Base-by-base conservation (phyloP, 2,113 vertebrate genomes). In the Narcine bancroftii region DNA sequence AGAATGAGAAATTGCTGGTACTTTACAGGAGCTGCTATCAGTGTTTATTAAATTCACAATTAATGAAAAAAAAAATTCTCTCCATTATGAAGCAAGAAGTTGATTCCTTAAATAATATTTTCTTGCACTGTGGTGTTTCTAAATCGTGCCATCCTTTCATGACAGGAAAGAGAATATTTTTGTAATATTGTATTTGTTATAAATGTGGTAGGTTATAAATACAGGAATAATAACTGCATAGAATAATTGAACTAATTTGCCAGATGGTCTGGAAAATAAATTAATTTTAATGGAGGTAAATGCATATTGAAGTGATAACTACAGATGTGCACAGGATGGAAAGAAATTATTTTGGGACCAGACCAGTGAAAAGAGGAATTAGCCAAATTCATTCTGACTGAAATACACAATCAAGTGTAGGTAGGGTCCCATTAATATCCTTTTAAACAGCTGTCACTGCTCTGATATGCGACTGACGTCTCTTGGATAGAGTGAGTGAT, bases 251-350 rank as follows among this genome's bases (percentile, higher is more conserved):
- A 29, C 26, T 29, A 81, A 81, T 81, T 69, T 24, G n/a, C 29
- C 79, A n/a, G 29, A 83, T 83, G 79, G 47, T 56, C 26, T 83
- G 47, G 56, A 83, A 53, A n/a, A 83, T 56, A 83, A 56, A 83
- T 56, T 26, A 26, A 56, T 33, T 56, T 83, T 50, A 53, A 53
- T 56, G 47, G 33, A 56, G 47, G 17, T 83, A 56, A n/a, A 56
- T 83, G 4, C 50, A 56, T 29, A 56, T 83, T 83, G 79, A 53
- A 83, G 26, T 29, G n/a, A 42, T 24, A 83, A 83, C 29, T 83
- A 50, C 50, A 56, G 53, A 83, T 53, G 13, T 83, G 79, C 11
- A 1, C 81, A 36, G 17, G 26, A 17, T 85, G 65, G 24, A 69
- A 85, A 17, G 2, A 56, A 56, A 60, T 60, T 9, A 56, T 85